Evolutionary conservation across 2,797 vertebrate genomes (phyloP), one percentile per base, ranked within the genome.

Genomic region (Synanceia verrucosa): DNA sequence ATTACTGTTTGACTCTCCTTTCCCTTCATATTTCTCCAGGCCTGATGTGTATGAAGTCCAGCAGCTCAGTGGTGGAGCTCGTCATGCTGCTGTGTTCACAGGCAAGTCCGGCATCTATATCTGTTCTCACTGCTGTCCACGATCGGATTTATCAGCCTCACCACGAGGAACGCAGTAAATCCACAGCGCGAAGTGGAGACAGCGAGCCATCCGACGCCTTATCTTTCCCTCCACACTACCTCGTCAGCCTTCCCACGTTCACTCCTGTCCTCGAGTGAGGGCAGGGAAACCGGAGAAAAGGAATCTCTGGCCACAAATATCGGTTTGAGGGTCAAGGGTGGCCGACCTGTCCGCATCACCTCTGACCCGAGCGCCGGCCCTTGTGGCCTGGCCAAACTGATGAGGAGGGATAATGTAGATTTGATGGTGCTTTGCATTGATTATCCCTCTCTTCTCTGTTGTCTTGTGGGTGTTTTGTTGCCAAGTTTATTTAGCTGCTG

Each of bases 11-110:
- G 23, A 72, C 69, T 72, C 28, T 72, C 28, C 3, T 3, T 78
- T 13, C 48, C 3, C 56, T 71, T 6, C 2, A 1, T 69, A 0
- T 72, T 21, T 31, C 70, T 85, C 14, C 92, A 99, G 98, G 98
- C 90, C 90, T 99, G 89, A 96, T 97, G 88, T 99, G 98, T 73
- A 98, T 99, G 96, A 99, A 98, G 93, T 97, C 97, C 53, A 99
- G 97, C 94, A 99, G 96, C 89, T 99, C 97, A 4, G 97, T 99
- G 80, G 98, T 99, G 93, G 98, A 99, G 85, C 93, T 99, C 87
- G 98, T 99, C 89, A 99, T 99, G 98, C 95, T 99, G 8, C 95
- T 99, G 75, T 99, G 98, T 90, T 99, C 98, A 85, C 98, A 99
- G 97, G 98, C 96, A 91, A 96, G 96, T 86, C 66, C 78, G 46